phyloP scores from a whole-genome alignment of 2,797 vertebrate species.

The Lates japonicus region DNA sequence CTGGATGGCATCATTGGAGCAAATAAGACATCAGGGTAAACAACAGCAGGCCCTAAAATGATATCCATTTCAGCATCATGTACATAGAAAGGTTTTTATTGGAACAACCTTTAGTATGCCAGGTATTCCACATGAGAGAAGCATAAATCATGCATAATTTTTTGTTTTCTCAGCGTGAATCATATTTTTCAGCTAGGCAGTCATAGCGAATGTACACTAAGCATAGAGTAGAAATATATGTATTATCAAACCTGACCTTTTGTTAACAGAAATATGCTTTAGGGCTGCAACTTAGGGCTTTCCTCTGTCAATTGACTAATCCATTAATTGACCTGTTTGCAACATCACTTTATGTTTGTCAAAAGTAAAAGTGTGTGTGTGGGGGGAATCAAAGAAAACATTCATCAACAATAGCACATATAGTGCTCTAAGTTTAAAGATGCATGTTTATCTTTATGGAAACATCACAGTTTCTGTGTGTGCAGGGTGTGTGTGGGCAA shows the following conservation, averaged over 20 bases:
- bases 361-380: neutral
- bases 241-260: neutral
- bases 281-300: neutral
- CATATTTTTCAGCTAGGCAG: neutral
- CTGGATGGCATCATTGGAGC: conserved; percentile 13
- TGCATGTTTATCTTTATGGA: conserved; percentile 2
- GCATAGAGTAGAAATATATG: conserved; percentile 18
- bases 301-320: neutral
- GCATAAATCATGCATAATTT: conserved; percentile 11
- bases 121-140: conserved; percentile 11
- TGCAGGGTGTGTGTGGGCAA: conserved; percentile 5
- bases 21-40: conserved; percentile 20
- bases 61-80: neutral
- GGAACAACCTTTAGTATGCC: neutral
- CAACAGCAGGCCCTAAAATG: neutral
- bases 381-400: neutral
- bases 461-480: neutral
- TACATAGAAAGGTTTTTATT: conserved; percentile 34
- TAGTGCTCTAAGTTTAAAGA: neutral
- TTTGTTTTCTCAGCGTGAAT: neutral
- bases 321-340: neutral
- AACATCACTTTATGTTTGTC: neutral
- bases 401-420: neutral
- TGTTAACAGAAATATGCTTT: neutral
- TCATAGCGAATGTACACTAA: neutral